Conservation (phyloP, 2,888 invertebrate genomes). For the Seira ritae region DNA sequence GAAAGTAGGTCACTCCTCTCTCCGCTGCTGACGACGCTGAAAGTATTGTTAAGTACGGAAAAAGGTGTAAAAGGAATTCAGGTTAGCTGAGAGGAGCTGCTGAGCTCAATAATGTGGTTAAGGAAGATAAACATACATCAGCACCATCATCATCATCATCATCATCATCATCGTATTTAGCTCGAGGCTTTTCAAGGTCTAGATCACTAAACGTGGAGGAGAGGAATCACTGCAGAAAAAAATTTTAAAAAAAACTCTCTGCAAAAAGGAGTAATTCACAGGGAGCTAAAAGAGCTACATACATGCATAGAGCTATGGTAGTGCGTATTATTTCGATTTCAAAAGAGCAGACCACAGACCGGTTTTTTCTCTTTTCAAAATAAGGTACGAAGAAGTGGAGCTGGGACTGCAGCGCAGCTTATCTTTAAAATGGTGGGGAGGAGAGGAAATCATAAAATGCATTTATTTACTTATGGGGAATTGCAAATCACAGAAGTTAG, state of each 20-base stretch:
- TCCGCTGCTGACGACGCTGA: slow-evolving; percentile 55
- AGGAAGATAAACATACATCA: slow-evolving; percentile 32
- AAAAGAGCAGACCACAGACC: background rate
- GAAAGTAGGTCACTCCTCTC: slow-evolving; percentile 73
- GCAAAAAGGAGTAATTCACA: no score
- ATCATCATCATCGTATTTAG: slow-evolving; percentile 60
- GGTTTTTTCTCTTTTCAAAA: background rate
- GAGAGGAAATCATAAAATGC: background rate
- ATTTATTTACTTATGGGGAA: background rate
- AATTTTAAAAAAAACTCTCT: background rate
- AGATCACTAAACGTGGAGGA: slow-evolving; percentile 67
- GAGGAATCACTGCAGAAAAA: background rate
- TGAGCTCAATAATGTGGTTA: slow-evolving; percentile 40
- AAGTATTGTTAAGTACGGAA: slow-evolving; percentile 70
- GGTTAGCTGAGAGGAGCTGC: slow-evolving; percentile 69
- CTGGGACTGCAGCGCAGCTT: background rate
- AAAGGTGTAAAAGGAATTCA: slow-evolving; percentile 71
- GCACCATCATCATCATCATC: no score
- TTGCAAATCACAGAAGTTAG: background rate
- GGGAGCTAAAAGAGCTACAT: no score
- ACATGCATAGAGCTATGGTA: no score
- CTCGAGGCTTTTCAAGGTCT: slow-evolving; percentile 74
- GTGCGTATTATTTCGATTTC: no score
- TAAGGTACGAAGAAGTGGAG: background rate
- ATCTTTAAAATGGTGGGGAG: background rate